These are phyloP conservation scores for Drosophila ustulata DNA, from an alignment of 2,888 invertebrate genomes.

Conservation along the genomic window DNA sequence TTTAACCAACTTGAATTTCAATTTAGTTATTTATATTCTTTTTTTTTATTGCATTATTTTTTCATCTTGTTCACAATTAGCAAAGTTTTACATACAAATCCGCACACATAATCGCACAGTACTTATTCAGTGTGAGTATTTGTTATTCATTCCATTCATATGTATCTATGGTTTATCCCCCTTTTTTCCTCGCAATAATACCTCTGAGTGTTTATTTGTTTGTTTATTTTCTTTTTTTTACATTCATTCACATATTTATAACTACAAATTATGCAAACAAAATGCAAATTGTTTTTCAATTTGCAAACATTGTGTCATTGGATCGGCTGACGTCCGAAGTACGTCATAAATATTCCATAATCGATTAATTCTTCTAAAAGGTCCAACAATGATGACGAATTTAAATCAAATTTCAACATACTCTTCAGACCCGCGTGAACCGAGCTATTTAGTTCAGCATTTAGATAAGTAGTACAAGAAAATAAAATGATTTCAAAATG, in stretches of 20 bases:
- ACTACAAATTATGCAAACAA: conserved; percentile 46
- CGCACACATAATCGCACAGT: conserved; percentile 12
- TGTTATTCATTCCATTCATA: conserved; percentile 43
- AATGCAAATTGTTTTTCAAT: conserved; percentile 42
- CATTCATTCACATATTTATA: conserved; percentile 43
- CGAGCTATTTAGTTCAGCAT: conserved; percentile 4
- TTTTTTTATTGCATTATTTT: neutral
- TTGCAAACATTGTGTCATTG: conserved; percentile 26
- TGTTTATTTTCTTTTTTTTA: conserved; percentile 25
- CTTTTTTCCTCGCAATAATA: conserved; percentile 24
- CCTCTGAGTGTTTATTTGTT: conserved; percentile 18
- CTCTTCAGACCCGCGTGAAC: conserved; percentile 7
- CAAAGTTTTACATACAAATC: conserved; percentile 23
- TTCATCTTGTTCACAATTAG: conserved; percentile 48
- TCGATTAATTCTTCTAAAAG: conserved; percentile 54
- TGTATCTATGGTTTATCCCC: conserved; percentile 29
- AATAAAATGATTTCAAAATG: neutral
- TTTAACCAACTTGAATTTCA: conserved; percentile 36
- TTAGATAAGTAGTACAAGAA: neutral
- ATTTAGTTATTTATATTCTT: neutral
- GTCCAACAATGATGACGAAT: conserved; percentile 67
- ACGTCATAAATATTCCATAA: conserved; percentile 59
- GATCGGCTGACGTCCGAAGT: conserved; percentile 18
- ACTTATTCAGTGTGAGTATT: conserved; percentile 16
- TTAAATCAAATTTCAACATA: conserved; percentile 38